Percentiles rank a stretch among this genome's conserved stretches.
phyloP scores from a whole-genome alignment of 2,888 invertebrate species.

The Lymantria monacha region DNA sequence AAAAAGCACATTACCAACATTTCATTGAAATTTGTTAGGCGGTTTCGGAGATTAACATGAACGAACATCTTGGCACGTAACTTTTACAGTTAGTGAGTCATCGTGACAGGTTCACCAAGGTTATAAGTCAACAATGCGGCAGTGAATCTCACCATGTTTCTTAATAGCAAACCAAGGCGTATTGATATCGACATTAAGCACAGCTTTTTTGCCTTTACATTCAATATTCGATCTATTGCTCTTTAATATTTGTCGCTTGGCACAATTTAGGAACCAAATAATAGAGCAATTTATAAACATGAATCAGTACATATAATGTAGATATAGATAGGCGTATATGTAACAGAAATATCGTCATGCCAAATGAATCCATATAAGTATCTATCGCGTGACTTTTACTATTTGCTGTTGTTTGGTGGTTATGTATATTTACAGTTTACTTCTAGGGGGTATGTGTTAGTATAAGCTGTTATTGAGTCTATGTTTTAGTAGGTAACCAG shows the following conservation, averaged over 20 bases:
- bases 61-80: too few species aligned
- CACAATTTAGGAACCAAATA: constrained; percentile 26
- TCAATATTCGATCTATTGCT: constrained; percentile 42
- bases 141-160: constrained; percentile 49
- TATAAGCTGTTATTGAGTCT: too few species aligned
- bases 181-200: constrained; percentile 29
- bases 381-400: background rate
- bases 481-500: too few species aligned
- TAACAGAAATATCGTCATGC: constrained; percentile 16
- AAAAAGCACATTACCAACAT: too few species aligned
- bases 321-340: constrained; percentile 25
- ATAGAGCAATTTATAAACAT: constrained; percentile 24
- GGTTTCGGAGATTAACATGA: background rate
- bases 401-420: background rate
- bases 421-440: background rate
- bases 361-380: constrained; percentile 24
- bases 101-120: constrained; percentile 59
- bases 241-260: constrained; percentile 41
- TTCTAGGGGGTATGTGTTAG: background rate
- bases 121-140: constrained; percentile 60
- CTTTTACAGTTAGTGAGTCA: too few species aligned
- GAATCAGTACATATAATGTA: constrained; percentile 16
- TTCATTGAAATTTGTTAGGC: too few species aligned
- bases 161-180: constrained; percentile 9
- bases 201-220: constrained; percentile 41